Evolutionary conservation across 2,888 invertebrate genomes (phyloP).

Genomic region (Torymus auratus): DNA sequence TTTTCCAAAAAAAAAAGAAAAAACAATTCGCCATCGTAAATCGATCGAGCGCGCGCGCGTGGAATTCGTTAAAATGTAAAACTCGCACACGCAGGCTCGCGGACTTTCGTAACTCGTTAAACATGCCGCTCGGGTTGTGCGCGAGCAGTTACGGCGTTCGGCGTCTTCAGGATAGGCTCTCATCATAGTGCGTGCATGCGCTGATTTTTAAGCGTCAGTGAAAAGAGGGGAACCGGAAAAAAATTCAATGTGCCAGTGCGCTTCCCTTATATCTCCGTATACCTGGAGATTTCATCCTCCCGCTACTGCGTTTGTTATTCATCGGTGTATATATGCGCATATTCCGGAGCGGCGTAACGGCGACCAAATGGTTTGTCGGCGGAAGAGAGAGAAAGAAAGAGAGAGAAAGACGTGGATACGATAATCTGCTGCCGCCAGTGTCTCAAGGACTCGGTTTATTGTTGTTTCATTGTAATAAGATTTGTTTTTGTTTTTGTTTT

Average conservation of each 20-base stretch:
- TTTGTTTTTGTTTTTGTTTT: conserved; percentile 3
- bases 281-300: too few relatives aligned
- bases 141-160: conserved; percentile 49
- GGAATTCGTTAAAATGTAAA: conserved; percentile 43
- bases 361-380: too few relatives aligned
- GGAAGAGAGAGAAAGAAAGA: too few relatives aligned
- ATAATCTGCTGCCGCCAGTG: neutral
- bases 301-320: too few relatives aligned
- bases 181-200: conserved; percentile 42
- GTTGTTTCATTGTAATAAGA: conserved; percentile 18
- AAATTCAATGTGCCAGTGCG: conserved; percentile 18
- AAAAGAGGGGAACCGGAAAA: neutral
- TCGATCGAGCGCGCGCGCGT: conserved; percentile 22
- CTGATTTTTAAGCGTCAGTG: conserved; percentile 36
- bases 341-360: too few relatives aligned
- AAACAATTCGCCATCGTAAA: conserved; percentile 43
- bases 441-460: conserved; percentile 19
- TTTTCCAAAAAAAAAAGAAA: conserved; percentile 19
- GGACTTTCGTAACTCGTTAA: conserved; percentile 59
- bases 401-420: too few relatives aligned
- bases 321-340: too few relatives aligned
- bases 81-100: neutral
- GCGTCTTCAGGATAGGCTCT: conserved; percentile 16
- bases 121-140: conserved; percentile 54
- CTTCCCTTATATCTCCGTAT: too few relatives aligned